Evolutionary conservation across 2,888 invertebrate genomes (phyloP).

Genomic region (Eupeodes luniger): DNA sequence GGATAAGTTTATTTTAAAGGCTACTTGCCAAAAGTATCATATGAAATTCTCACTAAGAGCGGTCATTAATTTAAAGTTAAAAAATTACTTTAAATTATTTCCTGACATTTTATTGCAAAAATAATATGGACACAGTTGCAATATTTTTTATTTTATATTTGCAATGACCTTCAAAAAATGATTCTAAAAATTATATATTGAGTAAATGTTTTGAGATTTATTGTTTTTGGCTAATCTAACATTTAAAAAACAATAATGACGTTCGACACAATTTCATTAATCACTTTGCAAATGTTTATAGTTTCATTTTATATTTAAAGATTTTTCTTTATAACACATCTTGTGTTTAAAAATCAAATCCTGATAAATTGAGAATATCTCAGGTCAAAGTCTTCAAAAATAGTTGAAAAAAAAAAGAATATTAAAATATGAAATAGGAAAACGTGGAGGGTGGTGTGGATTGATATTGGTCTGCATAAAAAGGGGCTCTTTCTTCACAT

Average conservation of each 20-base stretch:
- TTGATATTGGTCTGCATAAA: background rate
- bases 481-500: conserved; percentile 13
- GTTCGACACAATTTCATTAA: conserved; percentile 30
- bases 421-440: background rate
- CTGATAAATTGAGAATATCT: background rate
- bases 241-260: conserved; percentile 39
- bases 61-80: background rate
- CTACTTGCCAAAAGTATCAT: too few relatives aligned
- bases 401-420: background rate
- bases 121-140: background rate
- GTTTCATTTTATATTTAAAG: background rate
- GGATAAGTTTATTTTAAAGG: too few relatives aligned
- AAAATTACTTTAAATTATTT: background rate
- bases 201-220: conserved; percentile 31
- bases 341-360: background rate
- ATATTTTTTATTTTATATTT: background rate
- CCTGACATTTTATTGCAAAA: background rate
- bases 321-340: background rate
- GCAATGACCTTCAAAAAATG: conserved; percentile 28
- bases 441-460: background rate
- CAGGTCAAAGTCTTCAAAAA: background rate
- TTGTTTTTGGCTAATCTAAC: conserved; percentile 50
- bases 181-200: background rate
- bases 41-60: too few relatives aligned
- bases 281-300: conserved; percentile 8